These are phyloP conservation scores for Nestor notabilis DNA, from an alignment of 2,113 vertebrate genomes.

Conservation along the genomic window DNA sequence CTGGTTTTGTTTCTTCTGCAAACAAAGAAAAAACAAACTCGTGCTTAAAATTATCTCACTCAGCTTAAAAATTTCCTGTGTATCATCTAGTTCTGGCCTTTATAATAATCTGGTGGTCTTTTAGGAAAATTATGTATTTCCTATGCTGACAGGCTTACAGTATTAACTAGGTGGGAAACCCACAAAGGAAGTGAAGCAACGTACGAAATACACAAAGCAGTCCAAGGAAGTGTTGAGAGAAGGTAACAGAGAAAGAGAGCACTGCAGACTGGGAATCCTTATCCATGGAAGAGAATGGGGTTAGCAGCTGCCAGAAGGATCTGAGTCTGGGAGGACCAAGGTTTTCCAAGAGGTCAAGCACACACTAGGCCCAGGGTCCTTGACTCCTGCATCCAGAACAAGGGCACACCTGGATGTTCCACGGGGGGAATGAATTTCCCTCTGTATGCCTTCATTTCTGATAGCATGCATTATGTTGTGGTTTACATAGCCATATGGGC, in stretches of 20 bases:
- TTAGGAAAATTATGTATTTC: background rate
- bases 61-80: background rate
- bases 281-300: background rate
- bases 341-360: background rate
- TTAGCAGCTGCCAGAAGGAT: background rate
- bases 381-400: background rate
- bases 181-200: background rate
- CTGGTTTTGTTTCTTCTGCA: background rate
- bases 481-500: background rate
- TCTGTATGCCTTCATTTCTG: background rate
- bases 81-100: background rate
- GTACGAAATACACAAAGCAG: background rate
- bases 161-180: background rate
- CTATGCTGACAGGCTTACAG: background rate
- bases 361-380: accelerated
- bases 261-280: background rate
- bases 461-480: accelerated
- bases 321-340: background rate
- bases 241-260: background rate
- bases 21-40: background rate
- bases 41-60: background rate
- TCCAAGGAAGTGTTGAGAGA: background rate
- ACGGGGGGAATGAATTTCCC: accelerated
- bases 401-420: background rate
- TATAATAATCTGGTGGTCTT: background rate